These are phyloP conservation scores for Prochilodus magdalenae DNA, from an alignment of 2,113 vertebrate genomes.

Conservation along the genomic window DNA sequence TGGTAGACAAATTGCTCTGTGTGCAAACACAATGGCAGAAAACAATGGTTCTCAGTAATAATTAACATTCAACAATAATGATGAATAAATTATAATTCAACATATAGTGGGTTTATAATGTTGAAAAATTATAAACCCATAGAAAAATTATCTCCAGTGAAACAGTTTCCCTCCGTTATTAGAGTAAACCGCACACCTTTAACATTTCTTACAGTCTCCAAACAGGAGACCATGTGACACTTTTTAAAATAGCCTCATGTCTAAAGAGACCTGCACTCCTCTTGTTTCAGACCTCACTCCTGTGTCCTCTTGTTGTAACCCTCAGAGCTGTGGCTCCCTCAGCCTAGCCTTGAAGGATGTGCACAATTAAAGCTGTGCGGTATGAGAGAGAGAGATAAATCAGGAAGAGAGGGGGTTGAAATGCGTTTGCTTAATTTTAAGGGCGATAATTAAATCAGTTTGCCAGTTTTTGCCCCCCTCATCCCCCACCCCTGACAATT, in stretches of 20 bases:
- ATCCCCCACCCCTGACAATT: conserved; percentile 68
- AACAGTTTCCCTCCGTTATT: too few species aligned
- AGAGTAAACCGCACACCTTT: too few species aligned
- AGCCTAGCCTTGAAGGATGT: conserved; percentile 70
- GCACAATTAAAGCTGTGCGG: conserved; percentile 69
- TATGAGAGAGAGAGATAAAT: conserved; percentile 56
- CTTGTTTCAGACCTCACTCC: too few species aligned
- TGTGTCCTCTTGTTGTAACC: conserved; percentile 8
- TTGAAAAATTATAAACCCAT: too few species aligned
- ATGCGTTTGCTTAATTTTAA: conserved; percentile 74
- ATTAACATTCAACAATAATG: too few species aligned
- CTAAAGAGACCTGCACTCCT: neutral
- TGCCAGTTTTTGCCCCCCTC: conserved; percentile 70
- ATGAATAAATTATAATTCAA: too few species aligned
- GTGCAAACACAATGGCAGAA: too few species aligned
- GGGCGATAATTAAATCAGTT: conserved; percentile 77
- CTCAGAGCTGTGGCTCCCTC: conserved; percentile 49
- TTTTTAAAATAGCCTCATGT: neutral
- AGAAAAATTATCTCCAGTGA: too few species aligned
- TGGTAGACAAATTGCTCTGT: too few species aligned
- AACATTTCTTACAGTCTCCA: too few species aligned
- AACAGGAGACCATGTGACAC: neutral
- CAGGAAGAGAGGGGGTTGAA: conserved; percentile 65
- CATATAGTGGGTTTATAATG: too few species aligned
- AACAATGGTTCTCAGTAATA: too few species aligned